These are phyloP conservation scores for Pangasius sanitwongsei DNA, from an alignment of 2,797 vertebrate species.

Conservation along the genomic window DNA sequence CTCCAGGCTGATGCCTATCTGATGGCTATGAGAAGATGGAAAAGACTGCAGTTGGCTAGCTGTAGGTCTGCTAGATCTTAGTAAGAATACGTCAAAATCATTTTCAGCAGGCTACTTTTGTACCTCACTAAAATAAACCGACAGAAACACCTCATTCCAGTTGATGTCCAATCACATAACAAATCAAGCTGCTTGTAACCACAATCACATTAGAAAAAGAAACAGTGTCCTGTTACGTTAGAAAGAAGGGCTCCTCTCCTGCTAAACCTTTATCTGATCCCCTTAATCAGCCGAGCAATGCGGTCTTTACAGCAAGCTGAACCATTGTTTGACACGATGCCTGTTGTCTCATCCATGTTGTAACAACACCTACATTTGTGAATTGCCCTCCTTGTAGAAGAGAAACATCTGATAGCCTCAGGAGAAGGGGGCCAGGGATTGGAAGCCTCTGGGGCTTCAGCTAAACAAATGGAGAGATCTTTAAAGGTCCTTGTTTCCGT, in stretches of 20 bases:
- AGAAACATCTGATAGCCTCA: slow-evolving; percentile 58
- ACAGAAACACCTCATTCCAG: slow-evolving; percentile 3
- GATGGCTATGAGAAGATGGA: slow-evolving; percentile 24
- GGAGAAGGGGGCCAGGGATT: slow-evolving; percentile 48
- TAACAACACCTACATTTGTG: slow-evolving; percentile 61
- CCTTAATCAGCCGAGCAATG: slow-evolving; percentile 51
- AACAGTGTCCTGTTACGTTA: not conserved
- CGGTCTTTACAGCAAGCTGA: slow-evolving; percentile 37
- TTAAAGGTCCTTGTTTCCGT: slow-evolving; percentile 54
- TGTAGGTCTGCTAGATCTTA: slow-evolving; percentile 17
- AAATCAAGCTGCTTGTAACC: slow-evolving; percentile 4
- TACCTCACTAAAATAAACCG: not conserved
- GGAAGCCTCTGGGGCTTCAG: slow-evolving; percentile 51
- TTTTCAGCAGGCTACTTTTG: not conserved
- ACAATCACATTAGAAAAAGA: not conserved
- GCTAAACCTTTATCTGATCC: slow-evolving; percentile 33
- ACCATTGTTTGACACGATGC: slow-evolving; percentile 45
- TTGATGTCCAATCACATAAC: slow-evolving; percentile 10
- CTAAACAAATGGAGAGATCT: slow-evolving; percentile 52
- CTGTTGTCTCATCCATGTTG: slow-evolving; percentile 53
- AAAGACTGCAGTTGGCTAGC: slow-evolving; percentile 41
- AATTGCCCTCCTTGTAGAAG: slow-evolving; percentile 52
- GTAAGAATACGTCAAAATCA: slow-evolving; percentile 35
- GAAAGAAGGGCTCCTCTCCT: slow-evolving; percentile 4
- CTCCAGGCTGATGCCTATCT: slow-evolving; percentile 56